Percentiles rank a stretch among this genome's conserved stretches.
Evolutionary conservation across 2,888 invertebrate genomes (phyloP).

Genomic region (Adelphocoris suturalis): DNA sequence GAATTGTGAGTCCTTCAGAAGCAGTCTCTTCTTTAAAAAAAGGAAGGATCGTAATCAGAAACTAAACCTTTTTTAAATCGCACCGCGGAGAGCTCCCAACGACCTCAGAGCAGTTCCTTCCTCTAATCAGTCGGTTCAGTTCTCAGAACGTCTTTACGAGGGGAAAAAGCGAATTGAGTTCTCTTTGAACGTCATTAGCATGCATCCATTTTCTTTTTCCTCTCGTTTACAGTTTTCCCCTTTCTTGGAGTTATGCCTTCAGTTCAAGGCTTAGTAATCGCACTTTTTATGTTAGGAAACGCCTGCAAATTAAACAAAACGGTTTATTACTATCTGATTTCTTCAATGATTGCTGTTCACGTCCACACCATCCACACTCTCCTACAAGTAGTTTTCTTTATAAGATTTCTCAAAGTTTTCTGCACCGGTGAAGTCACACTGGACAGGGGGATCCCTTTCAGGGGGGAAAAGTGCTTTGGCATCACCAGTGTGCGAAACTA

Average conservation of each 20-base stretch:
- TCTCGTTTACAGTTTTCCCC: neutral
- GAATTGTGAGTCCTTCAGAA: constrained; percentile 1
- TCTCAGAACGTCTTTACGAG: neutral
- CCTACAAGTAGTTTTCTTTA: too few relatives aligned
- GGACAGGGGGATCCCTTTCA: too few relatives aligned
- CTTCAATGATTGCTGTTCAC: too few relatives aligned
- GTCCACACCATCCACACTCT: too few relatives aligned
- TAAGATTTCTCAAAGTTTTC: too few relatives aligned
- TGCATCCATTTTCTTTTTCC: neutral
- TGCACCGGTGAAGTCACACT: too few relatives aligned
- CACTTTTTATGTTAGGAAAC: too few relatives aligned
- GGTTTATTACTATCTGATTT: too few relatives aligned
- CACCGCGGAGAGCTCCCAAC: neutral
- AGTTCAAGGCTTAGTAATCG: too few relatives aligned
- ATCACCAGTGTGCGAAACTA: too few relatives aligned
- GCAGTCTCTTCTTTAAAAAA: neutral
- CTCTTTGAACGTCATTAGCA: constrained; percentile 1
- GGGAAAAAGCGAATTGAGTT: neutral
- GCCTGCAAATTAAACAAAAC: too few relatives aligned
- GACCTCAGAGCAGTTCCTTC: neutral
- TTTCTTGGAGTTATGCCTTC: neutral
- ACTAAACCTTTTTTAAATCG: neutral
- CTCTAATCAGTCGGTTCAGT: constrained; percentile 13
- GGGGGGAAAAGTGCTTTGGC: too few relatives aligned
- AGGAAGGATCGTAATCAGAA: constrained; percentile 4